Evolutionary conservation across 2,888 invertebrate species (phyloP).

Genomic region (Cryptocheilus praepositus): DNA sequence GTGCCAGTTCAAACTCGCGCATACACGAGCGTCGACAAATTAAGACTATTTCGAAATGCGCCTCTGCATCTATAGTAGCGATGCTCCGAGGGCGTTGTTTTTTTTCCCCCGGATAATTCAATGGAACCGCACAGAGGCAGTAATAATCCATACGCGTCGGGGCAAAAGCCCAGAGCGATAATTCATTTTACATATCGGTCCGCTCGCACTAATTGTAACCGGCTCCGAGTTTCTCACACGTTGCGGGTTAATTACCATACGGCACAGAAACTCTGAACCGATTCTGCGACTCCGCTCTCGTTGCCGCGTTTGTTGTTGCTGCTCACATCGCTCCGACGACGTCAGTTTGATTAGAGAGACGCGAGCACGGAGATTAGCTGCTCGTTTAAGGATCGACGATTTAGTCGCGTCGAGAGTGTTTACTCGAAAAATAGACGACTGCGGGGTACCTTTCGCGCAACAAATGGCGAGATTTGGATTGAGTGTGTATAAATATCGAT

Average conservation of each 20-base stretch:
- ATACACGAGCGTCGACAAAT: neutral
- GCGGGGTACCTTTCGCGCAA: too few species aligned
- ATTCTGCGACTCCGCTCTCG: constrained; percentile 3
- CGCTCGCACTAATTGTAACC: constrained; percentile 54
- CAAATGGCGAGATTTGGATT: too few species aligned
- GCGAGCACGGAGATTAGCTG: too few species aligned
- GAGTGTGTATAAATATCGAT: too few species aligned
- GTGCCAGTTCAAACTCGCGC: too few species aligned
- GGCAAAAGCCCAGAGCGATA: constrained; percentile 55
- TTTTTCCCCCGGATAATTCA: constrained; percentile 30
- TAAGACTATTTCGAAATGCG: too few species aligned
- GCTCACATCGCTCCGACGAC: constrained; percentile 11
- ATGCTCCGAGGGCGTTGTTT: neutral
- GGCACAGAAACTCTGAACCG: too few species aligned
- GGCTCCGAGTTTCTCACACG: constrained; percentile 48
- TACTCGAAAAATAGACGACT: too few species aligned
- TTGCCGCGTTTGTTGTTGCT: neutral
- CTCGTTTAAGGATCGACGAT: too few species aligned
- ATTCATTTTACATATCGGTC: constrained; percentile 62
- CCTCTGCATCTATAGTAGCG: neutral
- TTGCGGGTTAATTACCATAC: constrained; percentile 55
- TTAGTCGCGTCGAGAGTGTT: too few species aligned
- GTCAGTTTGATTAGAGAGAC: neutral
- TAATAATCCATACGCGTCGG: constrained; percentile 37
- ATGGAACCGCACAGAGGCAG: constrained; percentile 38